phyloP scores from a whole-genome alignment of 2,888 invertebrate species.

The Poecilus cupreus region DNA sequence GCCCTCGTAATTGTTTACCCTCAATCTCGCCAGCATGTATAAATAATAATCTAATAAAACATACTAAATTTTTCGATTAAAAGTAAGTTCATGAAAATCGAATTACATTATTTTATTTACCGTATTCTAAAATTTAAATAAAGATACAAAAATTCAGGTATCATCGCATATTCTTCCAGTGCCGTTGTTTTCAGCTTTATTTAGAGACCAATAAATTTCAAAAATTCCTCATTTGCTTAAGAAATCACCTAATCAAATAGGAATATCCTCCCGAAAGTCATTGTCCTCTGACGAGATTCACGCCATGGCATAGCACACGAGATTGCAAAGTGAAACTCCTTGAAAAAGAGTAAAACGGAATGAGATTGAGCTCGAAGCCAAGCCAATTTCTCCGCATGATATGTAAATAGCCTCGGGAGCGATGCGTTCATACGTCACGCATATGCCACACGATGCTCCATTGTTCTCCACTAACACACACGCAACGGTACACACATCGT shows the following conservation, averaged over 20 bases:
- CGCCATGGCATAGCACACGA: background rate
- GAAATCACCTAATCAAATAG: background rate
- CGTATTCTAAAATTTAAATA: no score
- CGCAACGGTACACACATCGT: background rate
- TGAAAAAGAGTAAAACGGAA: slow-evolving; percentile 22
- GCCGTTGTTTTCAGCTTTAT: no score
- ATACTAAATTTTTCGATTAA: no score
- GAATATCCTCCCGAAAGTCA: background rate
- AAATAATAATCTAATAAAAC: no score
- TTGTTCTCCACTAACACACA: slow-evolving; percentile 13
- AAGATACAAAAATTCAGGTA: no score
- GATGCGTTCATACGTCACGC: slow-evolving; percentile 48
- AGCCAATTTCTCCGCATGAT: slow-evolving; percentile 49
- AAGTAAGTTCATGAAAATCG: no score
- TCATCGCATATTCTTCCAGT: no score
- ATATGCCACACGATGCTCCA: slow-evolving; percentile 35
- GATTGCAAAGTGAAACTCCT: slow-evolving; percentile 19
- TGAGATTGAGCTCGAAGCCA: slow-evolving; percentile 41
- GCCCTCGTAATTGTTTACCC: no score
- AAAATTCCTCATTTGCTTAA: background rate
- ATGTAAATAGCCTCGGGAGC: slow-evolving; percentile 46
- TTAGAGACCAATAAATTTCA: background rate
- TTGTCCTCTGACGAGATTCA: background rate
- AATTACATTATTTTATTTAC: no score
- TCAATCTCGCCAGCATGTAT: no score